These are phyloP conservation scores for Elgaria multicarinata DNA, from an alignment of 2,113 vertebrate species.

Conservation along the genomic window DNA sequence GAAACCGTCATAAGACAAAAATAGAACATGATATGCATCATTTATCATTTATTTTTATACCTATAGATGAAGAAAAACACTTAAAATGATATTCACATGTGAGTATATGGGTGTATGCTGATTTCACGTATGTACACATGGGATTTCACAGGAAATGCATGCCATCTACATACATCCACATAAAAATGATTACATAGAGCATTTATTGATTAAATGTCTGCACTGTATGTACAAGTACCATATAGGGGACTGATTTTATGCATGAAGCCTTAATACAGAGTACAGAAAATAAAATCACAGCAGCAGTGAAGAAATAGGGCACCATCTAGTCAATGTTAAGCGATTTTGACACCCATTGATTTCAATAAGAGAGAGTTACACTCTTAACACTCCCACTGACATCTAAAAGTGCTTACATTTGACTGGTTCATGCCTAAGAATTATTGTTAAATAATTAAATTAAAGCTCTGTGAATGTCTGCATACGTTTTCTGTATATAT, in stretches of 20 bases:
- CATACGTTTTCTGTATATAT: neutral
- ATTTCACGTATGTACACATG: neutral
- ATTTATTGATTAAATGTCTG: neutral
- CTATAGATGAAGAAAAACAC: neutral
- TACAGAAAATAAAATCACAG: neutral
- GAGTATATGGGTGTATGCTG: too few relatives aligned
- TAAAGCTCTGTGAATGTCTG: neutral
- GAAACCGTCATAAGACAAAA: constrained; percentile 26
- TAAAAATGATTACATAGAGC: neutral
- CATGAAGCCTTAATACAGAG: neutral
- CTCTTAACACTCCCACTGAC: neutral
- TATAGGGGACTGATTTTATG: neutral
- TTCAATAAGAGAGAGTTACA: neutral
- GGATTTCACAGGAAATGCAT: neutral
- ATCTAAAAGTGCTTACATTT: neutral
- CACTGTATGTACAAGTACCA: too few relatives aligned
- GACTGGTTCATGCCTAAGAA: neutral
- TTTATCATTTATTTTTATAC: neutral
- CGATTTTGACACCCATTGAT: neutral
- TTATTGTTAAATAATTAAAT: constrained; percentile 5
- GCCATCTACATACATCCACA: neutral
- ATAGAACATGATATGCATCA: neutral
- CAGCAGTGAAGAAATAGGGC: neutral
- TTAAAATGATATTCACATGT: neutral
- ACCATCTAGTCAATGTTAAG: neutral